phyloP scores from a whole-genome alignment of 2,113 vertebrate species.

The Megaceryle torquata region DNA sequence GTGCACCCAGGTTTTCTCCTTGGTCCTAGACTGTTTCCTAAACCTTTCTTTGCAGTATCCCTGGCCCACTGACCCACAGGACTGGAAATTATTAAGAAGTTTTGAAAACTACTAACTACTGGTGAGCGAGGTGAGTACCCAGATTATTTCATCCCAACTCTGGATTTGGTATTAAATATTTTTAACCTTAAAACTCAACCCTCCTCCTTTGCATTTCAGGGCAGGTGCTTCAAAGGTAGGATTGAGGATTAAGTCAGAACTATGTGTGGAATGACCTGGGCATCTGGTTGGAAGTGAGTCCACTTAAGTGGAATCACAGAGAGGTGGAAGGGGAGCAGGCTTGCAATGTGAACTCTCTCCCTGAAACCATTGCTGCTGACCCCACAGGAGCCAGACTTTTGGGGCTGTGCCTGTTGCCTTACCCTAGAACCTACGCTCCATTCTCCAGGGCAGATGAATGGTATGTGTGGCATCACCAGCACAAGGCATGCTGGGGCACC shows the following conservation, averaged over 20 bases:
- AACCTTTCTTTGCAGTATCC: neutral
- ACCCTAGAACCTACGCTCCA: slow-evolving; percentile 4
- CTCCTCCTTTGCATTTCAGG: neutral
- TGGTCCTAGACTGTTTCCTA: neutral
- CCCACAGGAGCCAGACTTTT: neutral
- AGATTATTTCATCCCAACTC: neutral
- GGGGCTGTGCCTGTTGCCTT: slow-evolving; percentile 5
- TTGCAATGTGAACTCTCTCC: neutral
- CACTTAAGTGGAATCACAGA: neutral
- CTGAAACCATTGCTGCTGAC: neutral
- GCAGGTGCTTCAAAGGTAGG: neutral
- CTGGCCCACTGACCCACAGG: neutral
- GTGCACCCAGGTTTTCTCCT: neutral
- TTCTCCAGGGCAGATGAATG: slow-evolving; percentile 10
- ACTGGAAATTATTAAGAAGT: neutral
- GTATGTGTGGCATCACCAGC: slow-evolving; percentile 7
- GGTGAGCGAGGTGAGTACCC: neutral
- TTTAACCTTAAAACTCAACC: neutral
- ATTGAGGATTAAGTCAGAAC: neutral
- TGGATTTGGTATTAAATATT: neutral
- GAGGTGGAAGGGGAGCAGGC: neutral
- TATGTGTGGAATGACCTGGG: neutral
- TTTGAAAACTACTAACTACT: neutral
- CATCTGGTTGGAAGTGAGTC: neutral
- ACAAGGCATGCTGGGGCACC: slow-evolving; percentile 34